Evolutionary conservation across 2,888 invertebrate species (phyloP).

Genomic region (Ochropleura plecta): DNA sequence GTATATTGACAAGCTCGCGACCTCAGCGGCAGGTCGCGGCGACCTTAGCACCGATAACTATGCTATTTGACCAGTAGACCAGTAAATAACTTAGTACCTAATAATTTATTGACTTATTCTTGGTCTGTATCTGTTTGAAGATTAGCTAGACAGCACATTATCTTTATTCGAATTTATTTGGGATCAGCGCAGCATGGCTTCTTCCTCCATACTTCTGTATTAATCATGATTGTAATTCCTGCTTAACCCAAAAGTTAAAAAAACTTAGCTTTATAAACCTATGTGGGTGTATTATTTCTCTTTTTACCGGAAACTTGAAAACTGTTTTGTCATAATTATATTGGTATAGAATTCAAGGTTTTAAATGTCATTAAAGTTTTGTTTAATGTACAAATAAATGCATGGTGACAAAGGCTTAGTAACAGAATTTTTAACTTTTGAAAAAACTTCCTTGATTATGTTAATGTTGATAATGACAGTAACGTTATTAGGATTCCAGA

Average conservation of each 20-base stretch:
- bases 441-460: background rate
- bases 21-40: slow-evolving; percentile 54
- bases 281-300: background rate
- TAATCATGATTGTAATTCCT: background rate
- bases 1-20: slow-evolving; percentile 61
- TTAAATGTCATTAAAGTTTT: slow-evolving; percentile 16
- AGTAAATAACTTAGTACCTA: slow-evolving; percentile 44
- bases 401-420: background rate
- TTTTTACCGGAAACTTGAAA: background rate
- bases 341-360: slow-evolving; percentile 26
- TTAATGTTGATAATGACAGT: background rate
- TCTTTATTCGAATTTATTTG: background rate
- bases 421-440: slow-evolving; percentile 8
- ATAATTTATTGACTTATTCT: slow-evolving; percentile 18
- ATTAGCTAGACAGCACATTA: background rate
- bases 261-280: background rate
- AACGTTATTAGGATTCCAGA: background rate
- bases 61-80: slow-evolving; percentile 62
- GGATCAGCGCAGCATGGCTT: background rate
- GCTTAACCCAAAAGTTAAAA: background rate
- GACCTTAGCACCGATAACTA: slow-evolving; percentile 70
- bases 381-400: slow-evolving; percentile 39
- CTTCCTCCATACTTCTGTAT: background rate
- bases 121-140: background rate
- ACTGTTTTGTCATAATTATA: slow-evolving; percentile 1